These are phyloP conservation scores for Lophius piscatorius DNA, from an alignment of 2,113 vertebrate genomes.

Conservation along the genomic window DNA sequence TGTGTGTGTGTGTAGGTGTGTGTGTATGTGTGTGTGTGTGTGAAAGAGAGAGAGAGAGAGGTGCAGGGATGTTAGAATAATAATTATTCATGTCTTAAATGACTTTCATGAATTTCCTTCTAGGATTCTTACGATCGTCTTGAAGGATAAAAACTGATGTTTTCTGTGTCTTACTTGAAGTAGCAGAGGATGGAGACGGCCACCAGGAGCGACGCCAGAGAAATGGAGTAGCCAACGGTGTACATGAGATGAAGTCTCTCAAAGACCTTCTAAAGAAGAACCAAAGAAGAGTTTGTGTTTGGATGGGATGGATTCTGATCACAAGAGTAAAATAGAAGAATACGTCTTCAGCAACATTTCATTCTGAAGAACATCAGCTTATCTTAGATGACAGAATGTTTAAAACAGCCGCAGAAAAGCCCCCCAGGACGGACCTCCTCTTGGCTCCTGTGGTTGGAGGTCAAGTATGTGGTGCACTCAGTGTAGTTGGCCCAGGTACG, in stretches of 20 bases:
- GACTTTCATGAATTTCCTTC: neutral
- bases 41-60: neutral
- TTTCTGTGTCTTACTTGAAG: slow-evolving; percentile 86
- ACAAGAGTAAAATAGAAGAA: too few species aligned
- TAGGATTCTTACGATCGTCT: too few species aligned
- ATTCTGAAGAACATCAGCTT: too few species aligned
- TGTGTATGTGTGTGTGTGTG: too few species aligned
- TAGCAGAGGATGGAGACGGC: slow-evolving; percentile 89
- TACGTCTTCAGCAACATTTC: too few species aligned
- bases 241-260: slow-evolving; percentile 91
- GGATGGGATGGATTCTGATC: neutral
- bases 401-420: too few species aligned
- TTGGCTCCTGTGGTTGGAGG: slow-evolving; percentile 73
- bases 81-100: neutral
- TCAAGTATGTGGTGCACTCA: slow-evolving; percentile 86
- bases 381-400: too few species aligned
- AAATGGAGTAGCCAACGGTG: slow-evolving; percentile 89
- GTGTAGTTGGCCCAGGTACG: slow-evolving; percentile 95
- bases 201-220: slow-evolving; percentile 83
- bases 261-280: slow-evolving; percentile 84
- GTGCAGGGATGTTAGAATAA: neutral
- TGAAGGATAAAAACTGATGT: too few species aligned
- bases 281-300: slow-evolving; percentile 7
- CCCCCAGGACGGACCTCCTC: slow-evolving; percentile 82
- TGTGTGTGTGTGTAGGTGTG: too few species aligned